These are phyloP conservation scores for Diachasma alloeum DNA, from an alignment of 1,140 invertebrate species.

Conservation along the genomic window DNA sequence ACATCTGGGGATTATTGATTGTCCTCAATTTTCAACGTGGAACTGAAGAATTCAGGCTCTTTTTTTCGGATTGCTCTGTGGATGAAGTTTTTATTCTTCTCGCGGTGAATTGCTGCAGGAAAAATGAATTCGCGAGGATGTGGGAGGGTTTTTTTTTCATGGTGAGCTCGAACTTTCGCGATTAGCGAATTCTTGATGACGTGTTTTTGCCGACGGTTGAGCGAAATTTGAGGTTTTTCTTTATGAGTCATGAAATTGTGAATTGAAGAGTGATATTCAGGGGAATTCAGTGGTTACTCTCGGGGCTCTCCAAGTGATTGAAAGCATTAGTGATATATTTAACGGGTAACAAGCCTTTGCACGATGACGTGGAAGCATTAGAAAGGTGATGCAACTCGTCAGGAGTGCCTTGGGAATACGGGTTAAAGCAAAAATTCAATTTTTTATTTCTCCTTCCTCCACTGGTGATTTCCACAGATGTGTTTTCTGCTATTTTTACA, in stretches of 20 bases:
- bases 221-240: not conserved
- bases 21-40: not conserved
- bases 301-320: not conserved
- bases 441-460: not conserved
- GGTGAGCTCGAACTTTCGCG: not conserved
- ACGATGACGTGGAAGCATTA: not conserved
- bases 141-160: not conserved
- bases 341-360: not conserved
- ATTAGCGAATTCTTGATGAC: not conserved
- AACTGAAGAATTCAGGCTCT: not conserved
- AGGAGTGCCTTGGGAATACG: not conserved
- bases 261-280: not conserved
- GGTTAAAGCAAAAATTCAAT: not conserved
- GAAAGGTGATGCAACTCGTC: not conserved
- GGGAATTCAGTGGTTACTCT: not conserved
- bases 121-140: not conserved
- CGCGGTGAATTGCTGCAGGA: not conserved
- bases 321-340: not conserved
- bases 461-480: not conserved
- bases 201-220: not conserved
- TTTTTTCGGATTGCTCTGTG: not conserved
- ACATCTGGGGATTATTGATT: conserved; percentile 1
- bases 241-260: not conserved
- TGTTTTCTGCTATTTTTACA: not conserved
- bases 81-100: not conserved